Base-by-base conservation (phyloP, 2,888 invertebrate genomes). In the Sphaeridia pumilis region DNA sequence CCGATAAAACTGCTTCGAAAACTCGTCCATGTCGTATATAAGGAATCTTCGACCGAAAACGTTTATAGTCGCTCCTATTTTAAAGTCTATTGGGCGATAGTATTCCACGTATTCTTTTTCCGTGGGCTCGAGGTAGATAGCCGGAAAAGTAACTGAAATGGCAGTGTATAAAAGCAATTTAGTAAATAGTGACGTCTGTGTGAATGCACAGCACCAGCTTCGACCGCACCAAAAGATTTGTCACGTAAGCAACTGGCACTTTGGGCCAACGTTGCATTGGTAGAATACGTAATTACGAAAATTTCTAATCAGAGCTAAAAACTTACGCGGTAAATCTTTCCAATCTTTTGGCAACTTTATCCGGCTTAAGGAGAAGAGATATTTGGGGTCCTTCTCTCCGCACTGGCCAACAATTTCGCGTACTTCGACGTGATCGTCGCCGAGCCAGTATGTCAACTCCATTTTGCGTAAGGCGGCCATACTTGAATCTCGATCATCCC, bases 351-450 rank as follows among this genome's bases (percentile, higher is more conserved):
- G 84, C 24, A 89, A 72, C 71, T 82, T 85, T 47, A 78, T 83
- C 70, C 82, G 80, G 66, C 80, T 80, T 48, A 90, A 74, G 25
- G 87, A 72, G 58, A 83, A 70, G 1, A 83, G 81, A 68, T 81
- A 82, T n/a, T n/a, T n/a, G 0, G 84, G 84, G 70, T 87, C 86
- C 58, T 83, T 77, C 0, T 87, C 87, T 58, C 81, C 81, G 67
- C 81, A 83, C 17, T 76, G 75, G 53, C 77, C 77, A 65, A 81
- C 80, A 12, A 83, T 73, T 71, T 87, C 86, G 67, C 82, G 79
- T 1, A 90, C 75, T 50, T 84, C 79, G 48, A 90, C 76, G 0
- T 83, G 84, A 67, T 89, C 86, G 67, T 90, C 87, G 49, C 81
- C 79, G 22, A 90, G 73, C 69, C 83, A 87, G 70, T 87, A 90